Evolutionary conservation across 2,888 invertebrate species (phyloP).

Genomic region (Synanthedon vespiformis): DNA sequence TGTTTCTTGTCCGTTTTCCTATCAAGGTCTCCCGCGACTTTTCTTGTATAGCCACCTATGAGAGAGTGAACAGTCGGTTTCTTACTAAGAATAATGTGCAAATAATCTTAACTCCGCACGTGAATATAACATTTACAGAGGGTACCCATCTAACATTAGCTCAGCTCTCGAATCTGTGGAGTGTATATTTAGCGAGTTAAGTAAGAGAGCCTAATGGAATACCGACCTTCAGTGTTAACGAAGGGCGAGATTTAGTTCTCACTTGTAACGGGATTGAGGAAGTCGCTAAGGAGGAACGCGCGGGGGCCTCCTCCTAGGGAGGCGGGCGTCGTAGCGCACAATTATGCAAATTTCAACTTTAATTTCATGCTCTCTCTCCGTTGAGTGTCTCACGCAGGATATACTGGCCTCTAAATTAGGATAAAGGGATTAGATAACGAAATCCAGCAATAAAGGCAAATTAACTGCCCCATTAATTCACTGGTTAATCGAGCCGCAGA

Average conservation of each 20-base stretch:
- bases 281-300: slow-evolving; percentile 9
- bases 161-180: slow-evolving; percentile 3
- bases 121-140: too few species aligned
- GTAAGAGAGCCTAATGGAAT: slow-evolving; percentile 7
- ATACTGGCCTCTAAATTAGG: slow-evolving; percentile 27
- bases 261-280: slow-evolving; percentile 15
- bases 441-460: slow-evolving; percentile 19
- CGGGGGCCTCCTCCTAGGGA: neutral
- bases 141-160: too few species aligned
- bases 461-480: slow-evolving; percentile 20
- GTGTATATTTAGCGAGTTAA: slow-evolving; percentile 4
- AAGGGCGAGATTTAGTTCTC: slow-evolving; percentile 21
- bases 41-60: too few species aligned
- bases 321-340: slow-evolving; percentile 4
- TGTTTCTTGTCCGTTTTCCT: too few species aligned
- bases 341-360: slow-evolving; percentile 32
- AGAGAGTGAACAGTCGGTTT: too few species aligned
- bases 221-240: slow-evolving; percentile 16
- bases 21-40: too few species aligned
- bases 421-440: slow-evolving; percentile 28
- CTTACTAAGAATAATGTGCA: too few species aligned
- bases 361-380: slow-evolving; percentile 17
- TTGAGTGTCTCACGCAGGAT: slow-evolving; percentile 12
- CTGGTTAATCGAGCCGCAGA: slow-evolving; percentile 14
- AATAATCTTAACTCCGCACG: too few species aligned